Percentiles rank a stretch among this genome's conserved stretches.
Conservation (phyloP, 2,888 invertebrate genomes). For the Tortrix viridana region DNA sequence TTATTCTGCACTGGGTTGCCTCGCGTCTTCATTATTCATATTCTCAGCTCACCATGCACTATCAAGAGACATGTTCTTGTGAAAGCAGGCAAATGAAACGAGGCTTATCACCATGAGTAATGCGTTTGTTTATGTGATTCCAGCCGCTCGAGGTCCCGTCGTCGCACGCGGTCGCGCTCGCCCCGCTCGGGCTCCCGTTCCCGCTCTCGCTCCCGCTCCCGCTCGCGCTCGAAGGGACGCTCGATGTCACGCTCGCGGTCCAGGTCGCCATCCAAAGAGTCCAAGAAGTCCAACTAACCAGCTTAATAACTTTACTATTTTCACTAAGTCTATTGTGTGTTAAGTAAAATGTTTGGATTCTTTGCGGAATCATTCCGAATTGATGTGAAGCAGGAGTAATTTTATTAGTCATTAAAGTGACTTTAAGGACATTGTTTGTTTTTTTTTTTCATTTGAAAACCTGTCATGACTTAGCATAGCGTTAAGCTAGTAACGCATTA, state of each 20-base stretch:
- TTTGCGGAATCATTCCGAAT: conserved; percentile 63
- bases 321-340: conserved; percentile 38
- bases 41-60: too few relatives aligned
- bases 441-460: conserved; percentile 20
- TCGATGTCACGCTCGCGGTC: conserved; percentile 79
- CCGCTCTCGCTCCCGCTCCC: conserved; percentile 77
- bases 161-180: conserved; percentile 86
- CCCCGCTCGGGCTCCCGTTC: conserved; percentile 79
- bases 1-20: too few relatives aligned
- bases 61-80: conserved; percentile 7
- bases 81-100: conserved; percentile 10
- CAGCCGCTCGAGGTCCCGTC: conserved; percentile 86
- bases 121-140: conserved; percentile 44
- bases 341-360: conserved; percentile 36
- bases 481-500: too few relatives aligned
- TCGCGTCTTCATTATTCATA: too few relatives aligned
- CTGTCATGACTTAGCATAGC: too few relatives aligned
- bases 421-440: conserved; percentile 43
- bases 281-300: conserved; percentile 75
- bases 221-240: conserved; percentile 79
- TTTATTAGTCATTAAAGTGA: conserved; percentile 69
- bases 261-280: conserved; percentile 78
- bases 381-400: conserved; percentile 57
- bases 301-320: conserved; percentile 29
- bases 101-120: conserved; percentile 3